phyloP scores from a whole-genome alignment of 2,797 vertebrate species.

The Onychomys leucogaster region DNA sequence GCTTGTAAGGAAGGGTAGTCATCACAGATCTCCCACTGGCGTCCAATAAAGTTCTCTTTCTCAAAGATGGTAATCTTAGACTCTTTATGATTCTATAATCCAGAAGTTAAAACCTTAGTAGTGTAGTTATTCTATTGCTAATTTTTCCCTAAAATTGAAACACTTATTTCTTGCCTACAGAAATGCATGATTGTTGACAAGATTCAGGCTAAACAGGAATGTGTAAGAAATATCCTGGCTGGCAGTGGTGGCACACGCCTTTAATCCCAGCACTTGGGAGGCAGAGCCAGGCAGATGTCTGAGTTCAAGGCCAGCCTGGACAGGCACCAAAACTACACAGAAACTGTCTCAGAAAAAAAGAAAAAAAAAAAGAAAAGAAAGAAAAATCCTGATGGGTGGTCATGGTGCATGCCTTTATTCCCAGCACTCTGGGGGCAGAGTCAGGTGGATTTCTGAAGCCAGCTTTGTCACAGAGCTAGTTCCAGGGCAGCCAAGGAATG shows the following conservation, averaged over 20 bases:
- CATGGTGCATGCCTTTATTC: neutral
- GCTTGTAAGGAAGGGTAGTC: conserved; percentile 98
- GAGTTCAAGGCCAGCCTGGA: neutral
- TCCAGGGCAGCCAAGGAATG: neutral
- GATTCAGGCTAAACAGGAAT: neutral
- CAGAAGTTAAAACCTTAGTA: conserved; percentile 23
- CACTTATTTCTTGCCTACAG: neutral
- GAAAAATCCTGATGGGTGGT: neutral
- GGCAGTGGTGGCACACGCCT: neutral
- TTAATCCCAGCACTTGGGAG: neutral
- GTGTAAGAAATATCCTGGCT: neutral
- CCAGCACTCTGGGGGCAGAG: neutral
- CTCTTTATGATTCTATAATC: conserved; percentile 94
- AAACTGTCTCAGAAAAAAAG: too few species aligned
- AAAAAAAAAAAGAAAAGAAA: too few species aligned
- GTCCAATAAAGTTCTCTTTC: conserved; percentile 96
- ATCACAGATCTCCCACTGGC: conserved; percentile 95
- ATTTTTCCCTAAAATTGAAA: conserved; percentile 42
- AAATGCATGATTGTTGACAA: neutral
- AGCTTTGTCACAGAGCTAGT: neutral
- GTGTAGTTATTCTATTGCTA: neutral
- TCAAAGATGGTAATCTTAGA: conserved; percentile 95
- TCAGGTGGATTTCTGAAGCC: neutral
- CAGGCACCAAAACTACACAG: too few species aligned
- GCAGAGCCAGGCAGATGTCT: neutral